Base-by-base conservation (phyloP, 1,140 invertebrate genomes). In the Drosophila tani region DNA sequence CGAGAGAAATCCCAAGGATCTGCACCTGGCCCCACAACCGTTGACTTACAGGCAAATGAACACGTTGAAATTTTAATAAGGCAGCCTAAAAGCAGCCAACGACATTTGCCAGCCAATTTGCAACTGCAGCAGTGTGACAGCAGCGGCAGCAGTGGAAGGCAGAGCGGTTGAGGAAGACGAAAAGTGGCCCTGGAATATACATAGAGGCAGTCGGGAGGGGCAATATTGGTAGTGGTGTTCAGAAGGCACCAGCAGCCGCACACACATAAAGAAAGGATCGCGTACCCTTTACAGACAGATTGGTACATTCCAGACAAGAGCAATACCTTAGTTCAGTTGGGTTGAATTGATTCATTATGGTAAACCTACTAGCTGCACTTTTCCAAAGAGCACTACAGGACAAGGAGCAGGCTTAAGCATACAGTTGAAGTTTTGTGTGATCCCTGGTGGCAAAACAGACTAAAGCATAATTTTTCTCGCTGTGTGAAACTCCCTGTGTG, bases 51-150 rank as follows among this genome's bases (percentile, higher is more conserved):
- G 84, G 73, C 84, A 87, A 88, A 87, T 88, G 83, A 87, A 88
- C 83, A 87, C 76, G 80, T 82, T 87, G 74, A 81, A 87, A 87
- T 87, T 88, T 87, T 87, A 90, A 87, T 87, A 87, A 90, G 84
- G 77, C 84, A 87, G 81, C 84, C 84, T 87, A 87, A 87, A 87
- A 88, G 84, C 84, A 87, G 62, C 73, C 84, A 79, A 81, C 84
- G 71, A 60, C 84, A 88, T 81, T 90, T 87, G 84, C 81, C 77
- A 87, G 85, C 84, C 84, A 87, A 87, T 87, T 87, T 87, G 84
- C 77, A 88, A 81, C 81, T 84, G 82, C 82, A 51, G 57, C 67
- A 49, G 45, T 56, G 53, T 56, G 53, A 56, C 53, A 46, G 41
- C 65, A 41, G 38, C 50, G 14, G 51, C 56, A 17, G 47, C 58